A percentile compares a stretch with the other conserved stretches of the same genome.
Conservation (phyloP, 2,113 vertebrate genomes). For the Marcusenius ussheri region DNA sequence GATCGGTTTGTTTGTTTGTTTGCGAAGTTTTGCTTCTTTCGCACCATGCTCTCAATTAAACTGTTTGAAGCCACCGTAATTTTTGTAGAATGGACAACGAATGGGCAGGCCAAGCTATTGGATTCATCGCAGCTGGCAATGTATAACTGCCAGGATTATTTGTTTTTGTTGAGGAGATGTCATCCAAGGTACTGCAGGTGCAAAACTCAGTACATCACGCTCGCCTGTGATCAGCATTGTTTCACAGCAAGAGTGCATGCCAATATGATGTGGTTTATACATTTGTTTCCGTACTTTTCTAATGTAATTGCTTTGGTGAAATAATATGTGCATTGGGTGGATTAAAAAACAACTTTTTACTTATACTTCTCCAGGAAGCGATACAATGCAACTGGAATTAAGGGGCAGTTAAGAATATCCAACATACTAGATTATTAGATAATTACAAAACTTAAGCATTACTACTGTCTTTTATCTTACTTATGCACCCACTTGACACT, state of each 20-base stretch:
- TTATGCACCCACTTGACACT: not conserved
- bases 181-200: constrained; percentile 11
- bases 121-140: constrained; percentile 11
- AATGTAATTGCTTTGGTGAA: not conserved
- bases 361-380: not conserved
- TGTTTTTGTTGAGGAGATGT: constrained; percentile 13
- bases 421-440: not conserved
- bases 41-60: not conserved
- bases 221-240: not conserved
- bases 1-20: not conserved
- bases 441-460: not conserved
- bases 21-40: not conserved
- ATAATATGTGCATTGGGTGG: not conserved
- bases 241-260: not conserved
- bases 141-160: not conserved
- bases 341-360: not conserved
- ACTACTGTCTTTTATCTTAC: not conserved
- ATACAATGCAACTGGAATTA: not conserved
- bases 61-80: not conserved
- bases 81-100: not conserved
- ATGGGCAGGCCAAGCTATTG: not conserved
- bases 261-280: not conserved
- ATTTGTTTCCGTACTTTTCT: not conserved
- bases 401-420: not conserved
- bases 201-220: not conserved